Conservation (phyloP, 2,113 vertebrate genomes). For the Manacus vitellinus region DNA sequence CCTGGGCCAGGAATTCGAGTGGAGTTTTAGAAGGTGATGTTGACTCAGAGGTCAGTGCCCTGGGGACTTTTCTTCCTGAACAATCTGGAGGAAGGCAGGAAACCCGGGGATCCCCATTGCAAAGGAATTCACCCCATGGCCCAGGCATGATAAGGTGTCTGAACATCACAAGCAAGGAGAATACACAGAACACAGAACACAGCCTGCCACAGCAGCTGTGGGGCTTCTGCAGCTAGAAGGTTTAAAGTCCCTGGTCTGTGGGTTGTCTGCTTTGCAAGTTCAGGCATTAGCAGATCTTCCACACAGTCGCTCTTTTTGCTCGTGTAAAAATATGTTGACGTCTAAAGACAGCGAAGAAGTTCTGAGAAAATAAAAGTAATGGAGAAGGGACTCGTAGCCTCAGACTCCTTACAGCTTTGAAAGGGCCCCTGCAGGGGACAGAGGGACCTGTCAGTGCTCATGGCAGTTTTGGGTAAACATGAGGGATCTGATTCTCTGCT, state of each 20-base stretch:
- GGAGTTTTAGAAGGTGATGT: not conserved
- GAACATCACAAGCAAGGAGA: not conserved
- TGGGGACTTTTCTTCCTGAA: not conserved
- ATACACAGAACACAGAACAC: not conserved
- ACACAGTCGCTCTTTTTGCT: not conserved
- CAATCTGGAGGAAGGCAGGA: not conserved
- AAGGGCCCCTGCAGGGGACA: not conserved
- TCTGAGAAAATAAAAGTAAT: not conserved
- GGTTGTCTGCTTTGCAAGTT: not conserved
- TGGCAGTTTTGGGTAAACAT: not conserved
- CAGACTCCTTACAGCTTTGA: not conserved
- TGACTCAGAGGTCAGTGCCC: not conserved
- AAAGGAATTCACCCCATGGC: not conserved
- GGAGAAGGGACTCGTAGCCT: fast-evolving
- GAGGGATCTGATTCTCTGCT: not conserved
- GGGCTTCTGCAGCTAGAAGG: not conserved
- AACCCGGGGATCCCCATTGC: not conserved
- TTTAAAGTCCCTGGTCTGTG: not conserved
- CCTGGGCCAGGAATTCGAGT: not conserved
- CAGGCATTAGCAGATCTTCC: not conserved
- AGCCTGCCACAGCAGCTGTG: not conserved
- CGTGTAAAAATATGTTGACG: fast-evolving
- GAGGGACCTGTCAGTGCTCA: not conserved
- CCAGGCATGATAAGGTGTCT: not conserved
- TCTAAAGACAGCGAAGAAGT: not conserved